phyloP scores from a whole-genome alignment of 2,888 invertebrate species.

The Leptinotarsa tumamoca region DNA sequence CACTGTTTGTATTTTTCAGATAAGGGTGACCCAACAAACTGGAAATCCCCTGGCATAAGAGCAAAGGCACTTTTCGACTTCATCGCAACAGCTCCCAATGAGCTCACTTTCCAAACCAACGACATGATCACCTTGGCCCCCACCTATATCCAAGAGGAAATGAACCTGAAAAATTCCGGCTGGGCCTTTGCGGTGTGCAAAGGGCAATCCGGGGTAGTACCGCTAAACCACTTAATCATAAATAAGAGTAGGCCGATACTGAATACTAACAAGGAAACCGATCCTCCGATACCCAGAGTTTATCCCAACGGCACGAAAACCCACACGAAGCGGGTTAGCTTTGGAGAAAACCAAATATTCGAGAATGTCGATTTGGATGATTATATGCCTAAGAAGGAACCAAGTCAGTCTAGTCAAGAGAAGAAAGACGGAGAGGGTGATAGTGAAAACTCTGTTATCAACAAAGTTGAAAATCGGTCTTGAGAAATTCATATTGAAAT shows the following conservation, averaged over 20 bases:
- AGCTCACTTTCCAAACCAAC: slow-evolving; percentile 81
- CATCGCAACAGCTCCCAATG: slow-evolving; percentile 77
- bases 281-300: slow-evolving; percentile 45
- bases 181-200: slow-evolving; percentile 77
- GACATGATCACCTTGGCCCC: slow-evolving; percentile 87
- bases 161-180: slow-evolving; percentile 74
- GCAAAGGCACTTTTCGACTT: slow-evolving; percentile 83
- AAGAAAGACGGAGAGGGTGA: slow-evolving; percentile 12
- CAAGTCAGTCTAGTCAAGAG: slow-evolving; percentile 32
- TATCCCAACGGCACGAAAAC: slow-evolving; percentile 49
- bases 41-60: slow-evolving; percentile 75
- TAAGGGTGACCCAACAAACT: slow-evolving; percentile 73
- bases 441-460: slow-evolving; percentile 1
- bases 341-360: slow-evolving; percentile 63
- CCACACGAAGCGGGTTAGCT: slow-evolving; percentile 63
- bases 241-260: slow-evolving; percentile 51
- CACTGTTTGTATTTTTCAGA: slow-evolving; percentile 53
- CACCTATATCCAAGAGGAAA: slow-evolving; percentile 79
- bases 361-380: slow-evolving; percentile 59
- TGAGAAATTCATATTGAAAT: no score
- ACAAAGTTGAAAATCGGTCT: slow-evolving; percentile 10
- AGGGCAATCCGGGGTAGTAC: slow-evolving; percentile 73
- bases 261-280: slow-evolving; percentile 27
- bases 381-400: slow-evolving; percentile 42
- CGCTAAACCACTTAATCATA: slow-evolving; percentile 71